Evolutionary conservation across 2,797 vertebrate species (phyloP), one percentile per base, ranked within the genome.

Genomic region (Huso huso): DNA sequence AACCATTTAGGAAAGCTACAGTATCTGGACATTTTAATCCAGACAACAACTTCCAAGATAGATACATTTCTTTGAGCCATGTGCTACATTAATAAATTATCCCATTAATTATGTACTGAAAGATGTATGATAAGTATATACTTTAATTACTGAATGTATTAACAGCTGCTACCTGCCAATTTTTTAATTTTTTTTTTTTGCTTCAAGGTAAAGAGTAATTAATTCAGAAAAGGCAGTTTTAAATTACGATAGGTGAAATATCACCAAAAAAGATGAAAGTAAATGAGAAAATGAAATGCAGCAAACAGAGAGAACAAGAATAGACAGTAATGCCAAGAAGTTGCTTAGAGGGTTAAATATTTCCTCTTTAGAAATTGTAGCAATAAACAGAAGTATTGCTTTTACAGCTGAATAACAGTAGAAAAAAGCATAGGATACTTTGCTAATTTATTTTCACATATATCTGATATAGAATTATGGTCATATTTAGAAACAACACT

Each of bases 41-140:
- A 68, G 65, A 15, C 63, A 66, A 68, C 50, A 62, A 71, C 68
- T 67, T 69, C 51, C 66, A 59, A 58, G 61, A 63, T 65, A 52
- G 1, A 1, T 64, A 50, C 49, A 68, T 77, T 71, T 69, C 72
- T 73, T 8, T 7, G 37, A 55, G 10, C 48, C 70, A 60, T 23
- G 48, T 55, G 66, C 73, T 57, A 68, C 51, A 70, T 70, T 51
- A 68, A 66, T 64, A 70, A 67, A 15, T 76, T 75, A 75, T 72
- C 80, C 58, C 15, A 67, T 82, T 81, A 81, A 84, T 85, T 80
- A 84, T 72, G 49, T 72, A 62, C 48, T 69, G 64, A 70, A 61
- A 72, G 76, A 71, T 69, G 66, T 59, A 73, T 81, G 78, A 77
- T 86, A 82, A 87, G 86, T 85, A 82, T 78, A 66, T 77, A 78